These are phyloP conservation scores for Autographa pulchrina DNA, from an alignment of 2,888 invertebrate species.

Conservation along the genomic window DNA sequence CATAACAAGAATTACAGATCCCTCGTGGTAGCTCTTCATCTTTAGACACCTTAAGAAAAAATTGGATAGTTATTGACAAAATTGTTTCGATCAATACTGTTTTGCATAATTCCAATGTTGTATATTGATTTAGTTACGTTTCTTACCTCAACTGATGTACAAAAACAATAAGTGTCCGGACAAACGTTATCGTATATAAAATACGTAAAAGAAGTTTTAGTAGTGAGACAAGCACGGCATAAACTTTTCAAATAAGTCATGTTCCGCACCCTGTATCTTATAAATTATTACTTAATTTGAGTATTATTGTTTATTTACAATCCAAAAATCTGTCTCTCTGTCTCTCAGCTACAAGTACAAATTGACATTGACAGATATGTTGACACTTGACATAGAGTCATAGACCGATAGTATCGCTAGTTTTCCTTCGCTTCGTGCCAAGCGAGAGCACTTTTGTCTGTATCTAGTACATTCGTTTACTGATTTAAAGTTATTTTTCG, in stretches of 20 bases:
- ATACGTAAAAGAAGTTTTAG: constrained; percentile 73
- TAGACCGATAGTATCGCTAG: too few species aligned
- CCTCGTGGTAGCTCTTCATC: constrained; percentile 77
- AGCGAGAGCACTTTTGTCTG: too few species aligned
- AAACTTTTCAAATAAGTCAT: constrained; percentile 67
- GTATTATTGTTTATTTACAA: background rate
- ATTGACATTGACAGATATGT: too few species aligned
- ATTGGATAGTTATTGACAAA: background rate
- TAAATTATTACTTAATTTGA: background rate
- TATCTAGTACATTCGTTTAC: too few species aligned
- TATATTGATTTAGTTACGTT: background rate
- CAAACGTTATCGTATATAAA: constrained; percentile 77
- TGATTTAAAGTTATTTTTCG: too few species aligned
- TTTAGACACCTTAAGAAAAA: constrained; percentile 68
- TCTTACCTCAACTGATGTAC: constrained; percentile 82
- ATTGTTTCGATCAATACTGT: background rate
- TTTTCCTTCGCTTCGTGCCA: too few species aligned
- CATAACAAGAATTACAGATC: constrained; percentile 79
- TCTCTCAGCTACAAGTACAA: too few species aligned
- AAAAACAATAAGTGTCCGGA: constrained; percentile 77
- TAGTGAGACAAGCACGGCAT: constrained; percentile 81
- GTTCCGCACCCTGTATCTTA: background rate
- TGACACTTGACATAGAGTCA: too few species aligned
- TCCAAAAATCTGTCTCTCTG: background rate
- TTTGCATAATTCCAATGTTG: background rate